Base-by-base conservation (phyloP, 2,797 vertebrate species). In the Champsocephalus gunnari region DNA sequence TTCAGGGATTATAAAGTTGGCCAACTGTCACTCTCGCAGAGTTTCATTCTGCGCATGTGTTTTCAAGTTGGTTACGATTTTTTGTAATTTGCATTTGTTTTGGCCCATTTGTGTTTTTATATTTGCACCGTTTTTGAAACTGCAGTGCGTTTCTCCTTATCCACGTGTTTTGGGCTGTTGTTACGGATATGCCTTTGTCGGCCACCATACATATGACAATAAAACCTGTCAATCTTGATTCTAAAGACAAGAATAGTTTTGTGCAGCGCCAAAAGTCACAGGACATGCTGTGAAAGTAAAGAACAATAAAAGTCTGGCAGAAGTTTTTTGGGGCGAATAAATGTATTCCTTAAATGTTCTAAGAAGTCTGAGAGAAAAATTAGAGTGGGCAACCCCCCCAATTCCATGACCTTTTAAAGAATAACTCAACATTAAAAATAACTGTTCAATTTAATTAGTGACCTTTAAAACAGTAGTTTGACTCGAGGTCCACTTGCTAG, bases 401-500 rank as follows among this genome's bases (percentile, higher is more conserved):
- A n/a, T 43, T 50, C 43, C 32, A 12, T 16, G 34, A 73, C 61
- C 9, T 47, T 56, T 41, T 9, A 12, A 55, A n/a, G 44, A 41
- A 5, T n/a, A 48, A 34, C 4, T 34, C 32, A 45, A 59, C n/a
- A 0, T 14, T 13, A 28, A 41, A 38, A 56, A 28, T n/a, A n/a
- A 56, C 12, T 9, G 3, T 17, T 44, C 0, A 19, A 56, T 34
- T 34, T 24, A 12, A 69, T 63, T 16, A 5, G 2, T 41, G 59
- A 63, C 44, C 11, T 72, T 50, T 9, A 17, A 50, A 57, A 19
- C 43, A 44, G 32, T 28, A 38, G 12, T 48, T 72, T 59, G 21
- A 57, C 5, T 55, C 7, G 38, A 9, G 38, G 11, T 43, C 41
- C 48, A 32, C 21, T 54, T 44, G 8, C 17, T 2, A n/a, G 8